Evolutionary conservation across 2,797 vertebrate species (phyloP).

Genomic region (Threskiornis aethiopicus): DNA sequence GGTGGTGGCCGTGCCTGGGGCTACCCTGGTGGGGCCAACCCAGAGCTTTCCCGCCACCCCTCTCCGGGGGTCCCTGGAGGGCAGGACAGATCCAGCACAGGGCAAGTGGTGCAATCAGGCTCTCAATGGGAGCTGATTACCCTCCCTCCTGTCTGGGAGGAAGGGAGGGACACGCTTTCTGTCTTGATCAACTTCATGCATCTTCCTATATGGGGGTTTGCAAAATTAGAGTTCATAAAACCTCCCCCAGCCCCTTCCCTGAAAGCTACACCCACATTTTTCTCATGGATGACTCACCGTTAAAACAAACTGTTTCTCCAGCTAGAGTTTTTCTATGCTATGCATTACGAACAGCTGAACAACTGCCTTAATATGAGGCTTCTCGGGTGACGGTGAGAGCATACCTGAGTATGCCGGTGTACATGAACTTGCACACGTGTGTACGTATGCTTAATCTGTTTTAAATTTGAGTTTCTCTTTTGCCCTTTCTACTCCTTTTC

Average conservation of each 20-base stretch:
- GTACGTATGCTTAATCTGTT: background rate
- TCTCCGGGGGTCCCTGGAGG: background rate
- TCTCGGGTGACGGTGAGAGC: background rate
- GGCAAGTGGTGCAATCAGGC: background rate
- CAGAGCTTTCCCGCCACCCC: background rate
- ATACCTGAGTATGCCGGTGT: background rate
- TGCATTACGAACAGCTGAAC: slow-evolving; percentile 44
- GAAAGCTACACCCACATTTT: slow-evolving; percentile 66
- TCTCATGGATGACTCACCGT: slow-evolving; percentile 57
- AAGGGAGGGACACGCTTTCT: background rate
- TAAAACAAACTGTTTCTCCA: slow-evolving; percentile 29
- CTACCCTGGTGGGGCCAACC: background rate
- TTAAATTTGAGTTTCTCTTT: background rate
- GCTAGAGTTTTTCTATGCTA: background rate
- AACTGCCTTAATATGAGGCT: background rate
- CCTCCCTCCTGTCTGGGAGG: background rate
- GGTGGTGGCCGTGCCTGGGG: background rate
- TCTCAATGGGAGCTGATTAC: background rate
- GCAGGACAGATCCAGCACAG: background rate
- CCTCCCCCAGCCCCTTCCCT: slow-evolving; percentile 33
- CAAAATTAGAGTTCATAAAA: slow-evolving; percentile 36
- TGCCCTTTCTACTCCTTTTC: background rate
- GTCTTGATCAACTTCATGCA: background rate
- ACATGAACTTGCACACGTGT: background rate
- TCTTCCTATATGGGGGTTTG: slow-evolving; percentile 26